Evolutionary conservation across 1,140 invertebrate genomes (phyloP).

Genomic region (Thalassaphorura encarpata): DNA sequence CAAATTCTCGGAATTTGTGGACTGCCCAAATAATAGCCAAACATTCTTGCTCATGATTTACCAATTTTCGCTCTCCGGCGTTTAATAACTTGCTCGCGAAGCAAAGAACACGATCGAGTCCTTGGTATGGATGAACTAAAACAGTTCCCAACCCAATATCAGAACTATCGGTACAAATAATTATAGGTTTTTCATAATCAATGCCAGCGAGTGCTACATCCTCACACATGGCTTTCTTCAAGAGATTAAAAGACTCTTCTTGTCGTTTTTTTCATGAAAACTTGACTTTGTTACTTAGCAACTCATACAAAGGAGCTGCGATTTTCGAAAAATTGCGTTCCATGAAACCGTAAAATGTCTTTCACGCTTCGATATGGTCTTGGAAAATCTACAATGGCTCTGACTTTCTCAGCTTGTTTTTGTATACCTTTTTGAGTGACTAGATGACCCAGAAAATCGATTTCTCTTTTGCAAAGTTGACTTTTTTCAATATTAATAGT

Average conservation of each 20-base stretch:
- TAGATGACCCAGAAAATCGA: conserved; percentile 39
- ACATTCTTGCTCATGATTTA: conserved; percentile 8
- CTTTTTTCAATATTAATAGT: conserved; percentile 41
- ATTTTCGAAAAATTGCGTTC: conserved; percentile 31
- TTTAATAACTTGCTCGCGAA: conserved; percentile 16
- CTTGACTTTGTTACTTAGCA: conserved; percentile 11
- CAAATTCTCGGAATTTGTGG: conserved; percentile 14
- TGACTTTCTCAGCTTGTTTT: conserved; percentile 35
- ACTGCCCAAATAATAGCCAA: conserved; percentile 20
- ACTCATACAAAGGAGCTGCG: conserved; percentile 23
- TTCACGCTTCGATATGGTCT: conserved; percentile 9
- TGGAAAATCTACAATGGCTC: conserved; percentile 32
- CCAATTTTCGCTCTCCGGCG: not conserved
- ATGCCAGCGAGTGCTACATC: conserved; percentile 12
- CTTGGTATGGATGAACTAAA: conserved; percentile 11
- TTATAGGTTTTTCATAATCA: conserved; percentile 15
- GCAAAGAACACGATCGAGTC: conserved; percentile 3
- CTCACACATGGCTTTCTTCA: conserved; percentile 13
- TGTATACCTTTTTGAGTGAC: conserved; percentile 34
- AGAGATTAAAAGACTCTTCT: conserved; percentile 24
- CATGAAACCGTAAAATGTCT: conserved; percentile 34
- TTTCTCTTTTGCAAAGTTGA: conserved; percentile 36
- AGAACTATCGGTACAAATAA: conserved; percentile 14
- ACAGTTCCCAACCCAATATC: no score
- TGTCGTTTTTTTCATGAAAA: conserved; percentile 15